phyloP scores from a whole-genome alignment of 2,888 invertebrate genomes.

The Gnatocerus cornutus region DNA sequence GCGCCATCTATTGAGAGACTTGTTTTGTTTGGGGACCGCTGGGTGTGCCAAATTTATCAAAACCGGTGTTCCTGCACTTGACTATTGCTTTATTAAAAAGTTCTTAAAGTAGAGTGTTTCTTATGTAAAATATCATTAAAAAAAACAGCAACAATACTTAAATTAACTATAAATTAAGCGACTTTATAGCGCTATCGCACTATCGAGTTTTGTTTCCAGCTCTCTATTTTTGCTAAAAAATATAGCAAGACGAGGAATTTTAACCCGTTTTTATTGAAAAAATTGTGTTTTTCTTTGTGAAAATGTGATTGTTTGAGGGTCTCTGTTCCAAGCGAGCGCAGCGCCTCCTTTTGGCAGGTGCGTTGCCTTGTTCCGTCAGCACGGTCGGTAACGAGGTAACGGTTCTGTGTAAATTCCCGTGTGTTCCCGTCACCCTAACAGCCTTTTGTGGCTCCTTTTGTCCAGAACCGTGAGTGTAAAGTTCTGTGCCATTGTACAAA shows the following conservation, averaged over 20 bases:
- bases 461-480: background rate
- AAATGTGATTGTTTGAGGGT: conserved; percentile 2
- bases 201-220: too few species aligned
- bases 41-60: background rate
- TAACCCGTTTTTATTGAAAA: too few species aligned
- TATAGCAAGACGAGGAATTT: too few species aligned
- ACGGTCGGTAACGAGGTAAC: conserved; percentile 40
- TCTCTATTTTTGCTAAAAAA: too few species aligned
- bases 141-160: too few species aligned
- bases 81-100: too few species aligned
- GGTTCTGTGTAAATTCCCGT: conserved; percentile 25
- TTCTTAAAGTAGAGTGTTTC: too few species aligned
- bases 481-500: background rate
- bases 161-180: too few species aligned
- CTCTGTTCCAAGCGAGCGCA: background rate
- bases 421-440: background rate
- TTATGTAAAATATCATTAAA: too few species aligned
- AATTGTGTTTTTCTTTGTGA: too few species aligned
- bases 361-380: background rate
- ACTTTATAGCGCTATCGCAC: too few species aligned
- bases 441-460: background rate
- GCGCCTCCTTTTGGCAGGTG: background rate
- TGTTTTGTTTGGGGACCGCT: background rate
- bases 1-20: background rate
- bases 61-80: too few species aligned